Percentiles rank a stretch among this genome's conserved stretches.
Conservation (phyloP, 2,113 vertebrate genomes). For the Chionodraco myersi region DNA sequence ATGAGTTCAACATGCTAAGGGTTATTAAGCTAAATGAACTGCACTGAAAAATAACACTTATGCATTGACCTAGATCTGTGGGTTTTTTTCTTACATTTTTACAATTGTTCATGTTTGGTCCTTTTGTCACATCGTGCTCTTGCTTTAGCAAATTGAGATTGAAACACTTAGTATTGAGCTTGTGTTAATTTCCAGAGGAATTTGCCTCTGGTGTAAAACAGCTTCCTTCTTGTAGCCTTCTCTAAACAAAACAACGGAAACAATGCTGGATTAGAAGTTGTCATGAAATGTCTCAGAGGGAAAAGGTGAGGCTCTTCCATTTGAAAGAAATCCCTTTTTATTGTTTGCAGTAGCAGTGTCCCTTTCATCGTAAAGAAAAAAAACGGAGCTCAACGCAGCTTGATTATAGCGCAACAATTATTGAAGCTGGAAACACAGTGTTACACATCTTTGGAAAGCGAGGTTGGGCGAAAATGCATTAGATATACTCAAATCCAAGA, state of each 20-base stretch:
- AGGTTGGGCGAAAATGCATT: constrained; percentile 52
- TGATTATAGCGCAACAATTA: constrained; percentile 58
- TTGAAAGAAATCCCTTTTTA: constrained; percentile 20
- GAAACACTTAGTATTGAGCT: neutral
- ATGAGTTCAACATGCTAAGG: neutral
- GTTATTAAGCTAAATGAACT: no score
- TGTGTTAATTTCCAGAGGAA: constrained; percentile 33
- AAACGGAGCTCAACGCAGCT: constrained; percentile 36
- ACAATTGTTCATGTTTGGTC: neutral
- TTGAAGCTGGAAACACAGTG: constrained; percentile 30
- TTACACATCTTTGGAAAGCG: constrained; percentile 41
- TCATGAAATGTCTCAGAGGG: constrained; percentile 44
- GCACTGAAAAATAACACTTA: no score
- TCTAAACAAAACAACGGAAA: neutral
- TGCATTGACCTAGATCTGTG: neutral
- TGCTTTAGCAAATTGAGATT: neutral
- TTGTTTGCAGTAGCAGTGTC: neutral
- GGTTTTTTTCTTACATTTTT: neutral
- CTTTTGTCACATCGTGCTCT: neutral
- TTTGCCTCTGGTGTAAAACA: constrained; percentile 38
- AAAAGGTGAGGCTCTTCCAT: constrained; percentile 40
- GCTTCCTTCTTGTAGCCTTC: constrained; percentile 12
- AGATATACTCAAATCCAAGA: constrained; percentile 47
- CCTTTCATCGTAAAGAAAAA: constrained; percentile 57
- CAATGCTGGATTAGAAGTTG: constrained; percentile 55